Evolutionary conservation across 2,113 vertebrate genomes (phyloP).

Genomic region (Phylloscopus whistleri): DNA sequence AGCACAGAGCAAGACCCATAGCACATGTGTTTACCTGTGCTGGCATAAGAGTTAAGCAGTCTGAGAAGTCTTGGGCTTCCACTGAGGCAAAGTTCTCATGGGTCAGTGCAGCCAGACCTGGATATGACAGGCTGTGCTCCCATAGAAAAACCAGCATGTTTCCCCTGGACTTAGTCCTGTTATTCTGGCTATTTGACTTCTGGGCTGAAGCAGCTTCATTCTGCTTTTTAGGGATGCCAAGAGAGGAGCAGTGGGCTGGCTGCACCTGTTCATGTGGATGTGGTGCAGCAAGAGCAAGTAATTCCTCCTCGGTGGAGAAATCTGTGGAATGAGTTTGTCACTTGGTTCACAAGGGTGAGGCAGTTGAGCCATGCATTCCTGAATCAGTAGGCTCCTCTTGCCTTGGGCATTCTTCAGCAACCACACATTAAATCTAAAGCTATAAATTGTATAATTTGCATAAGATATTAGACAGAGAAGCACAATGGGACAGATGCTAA

Average conservation of each 20-base stretch:
- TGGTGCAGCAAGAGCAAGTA: not conserved
- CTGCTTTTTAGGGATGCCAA: not conserved
- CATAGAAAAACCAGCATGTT: not conserved
- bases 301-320: not conserved
- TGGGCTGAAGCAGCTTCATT: not conserved
- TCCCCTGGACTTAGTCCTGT: not conserved
- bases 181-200: not conserved
- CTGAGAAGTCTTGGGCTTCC: not conserved
- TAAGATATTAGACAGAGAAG: constrained; percentile 33
- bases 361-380: not conserved
- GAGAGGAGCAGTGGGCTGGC: not conserved
- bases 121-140: not conserved
- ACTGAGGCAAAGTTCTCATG: not conserved
- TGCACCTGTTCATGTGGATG: constrained; percentile 3
- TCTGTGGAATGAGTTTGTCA: constrained; percentile 22
- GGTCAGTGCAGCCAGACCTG: not conserved
- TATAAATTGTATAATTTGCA: constrained; percentile 57
- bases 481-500: constrained; percentile 23
- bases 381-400: constrained; percentile 8
- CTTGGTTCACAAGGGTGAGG: constrained; percentile 18
- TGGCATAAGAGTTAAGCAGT: not conserved
- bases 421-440: not conserved
- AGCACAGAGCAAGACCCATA: not conserved
- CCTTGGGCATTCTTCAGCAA: not conserved
- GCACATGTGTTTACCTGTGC: not conserved